phyloP scores from a whole-genome alignment of 2,888 invertebrate species.

The Priocnemis perturbator region DNA sequence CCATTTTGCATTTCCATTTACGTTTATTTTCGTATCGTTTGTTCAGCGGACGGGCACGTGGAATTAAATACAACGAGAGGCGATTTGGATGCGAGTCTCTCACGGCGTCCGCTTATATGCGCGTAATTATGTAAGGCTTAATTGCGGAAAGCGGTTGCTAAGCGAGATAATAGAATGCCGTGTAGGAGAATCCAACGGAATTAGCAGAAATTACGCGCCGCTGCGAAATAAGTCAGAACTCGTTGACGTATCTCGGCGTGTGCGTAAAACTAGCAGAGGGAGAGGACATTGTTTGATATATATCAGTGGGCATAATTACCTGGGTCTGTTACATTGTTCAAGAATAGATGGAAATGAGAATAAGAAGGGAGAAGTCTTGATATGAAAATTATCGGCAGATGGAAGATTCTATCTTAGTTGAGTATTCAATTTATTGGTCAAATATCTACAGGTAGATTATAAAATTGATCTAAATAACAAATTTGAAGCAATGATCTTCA shows the following conservation, averaged over 20 bases:
- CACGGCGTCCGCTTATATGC: background rate
- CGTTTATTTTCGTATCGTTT: too few species aligned
- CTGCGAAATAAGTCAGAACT: constrained; percentile 34
- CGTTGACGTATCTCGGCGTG: constrained; percentile 4
- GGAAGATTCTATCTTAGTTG: too few species aligned
- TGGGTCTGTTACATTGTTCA: too few species aligned
- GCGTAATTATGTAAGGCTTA: constrained; percentile 44
- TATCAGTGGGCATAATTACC: background rate
- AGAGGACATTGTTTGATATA: background rate
- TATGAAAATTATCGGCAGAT: too few species aligned
- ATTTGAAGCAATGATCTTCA: too few species aligned
- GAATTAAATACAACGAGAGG: constrained; percentile 40
- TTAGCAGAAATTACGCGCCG: constrained; percentile 27
- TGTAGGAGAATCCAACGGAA: constrained; percentile 36
- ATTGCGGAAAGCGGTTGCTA: constrained; percentile 40
- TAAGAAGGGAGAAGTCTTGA: too few species aligned
- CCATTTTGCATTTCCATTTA: too few species aligned
- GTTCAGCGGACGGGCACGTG: background rate
- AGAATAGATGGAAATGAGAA: too few species aligned
- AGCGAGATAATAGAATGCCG: constrained; percentile 43
- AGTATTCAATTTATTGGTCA: too few species aligned
- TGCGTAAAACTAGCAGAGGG: background rate
- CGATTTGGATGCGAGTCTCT: constrained; percentile 25
- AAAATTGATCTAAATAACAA: too few species aligned
- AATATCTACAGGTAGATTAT: too few species aligned